Evolutionary conservation across 2,888 invertebrate genomes (phyloP).

Genomic region (Phymatocera aterrima): DNA sequence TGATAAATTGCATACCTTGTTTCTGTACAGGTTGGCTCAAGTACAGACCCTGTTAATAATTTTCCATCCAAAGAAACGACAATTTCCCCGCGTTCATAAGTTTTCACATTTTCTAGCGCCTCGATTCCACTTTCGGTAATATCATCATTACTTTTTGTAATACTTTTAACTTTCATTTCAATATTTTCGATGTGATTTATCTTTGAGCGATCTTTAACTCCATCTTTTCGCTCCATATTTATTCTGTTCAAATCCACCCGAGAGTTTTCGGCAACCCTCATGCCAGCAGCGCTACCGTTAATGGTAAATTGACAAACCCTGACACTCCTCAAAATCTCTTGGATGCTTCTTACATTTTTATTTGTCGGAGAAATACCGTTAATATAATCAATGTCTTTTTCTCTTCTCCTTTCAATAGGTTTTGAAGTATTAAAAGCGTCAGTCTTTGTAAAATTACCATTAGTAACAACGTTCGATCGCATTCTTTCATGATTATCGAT

Average conservation of each 20-base stretch:
- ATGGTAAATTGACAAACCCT: conserved; percentile 68
- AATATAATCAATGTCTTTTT: conserved; percentile 36
- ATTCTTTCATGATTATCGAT: conserved; percentile 53
- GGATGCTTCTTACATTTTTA: conserved; percentile 15
- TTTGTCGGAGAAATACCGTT: conserved; percentile 26
- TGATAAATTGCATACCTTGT: conserved; percentile 27
- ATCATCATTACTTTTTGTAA: conserved; percentile 55
- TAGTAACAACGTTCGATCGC: conserved; percentile 45
- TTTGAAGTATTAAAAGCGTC: conserved; percentile 34
- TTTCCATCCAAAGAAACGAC: conserved; percentile 69
- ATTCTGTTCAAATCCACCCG: conserved; percentile 61
- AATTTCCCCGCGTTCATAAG: conserved; percentile 70
- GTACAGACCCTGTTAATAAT: conserved; percentile 62
- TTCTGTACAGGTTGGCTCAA: conserved; percentile 52
- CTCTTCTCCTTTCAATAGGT: conserved; percentile 33
- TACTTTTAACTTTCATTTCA: conserved; percentile 56
- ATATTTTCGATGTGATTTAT: conserved; percentile 54
- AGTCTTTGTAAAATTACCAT: conserved; percentile 41
- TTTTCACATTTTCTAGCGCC: conserved; percentile 57
- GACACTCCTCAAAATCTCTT: conserved; percentile 30
- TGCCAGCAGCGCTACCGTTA: conserved; percentile 71
- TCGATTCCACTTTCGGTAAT: conserved; percentile 52
- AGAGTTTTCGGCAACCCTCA: conserved; percentile 73
- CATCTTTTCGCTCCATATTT: conserved; percentile 11
- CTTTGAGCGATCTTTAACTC: conserved; percentile 20